Conservation (phyloP, 2,797 vertebrate species). For the Hephaestus fuliginosus region DNA sequence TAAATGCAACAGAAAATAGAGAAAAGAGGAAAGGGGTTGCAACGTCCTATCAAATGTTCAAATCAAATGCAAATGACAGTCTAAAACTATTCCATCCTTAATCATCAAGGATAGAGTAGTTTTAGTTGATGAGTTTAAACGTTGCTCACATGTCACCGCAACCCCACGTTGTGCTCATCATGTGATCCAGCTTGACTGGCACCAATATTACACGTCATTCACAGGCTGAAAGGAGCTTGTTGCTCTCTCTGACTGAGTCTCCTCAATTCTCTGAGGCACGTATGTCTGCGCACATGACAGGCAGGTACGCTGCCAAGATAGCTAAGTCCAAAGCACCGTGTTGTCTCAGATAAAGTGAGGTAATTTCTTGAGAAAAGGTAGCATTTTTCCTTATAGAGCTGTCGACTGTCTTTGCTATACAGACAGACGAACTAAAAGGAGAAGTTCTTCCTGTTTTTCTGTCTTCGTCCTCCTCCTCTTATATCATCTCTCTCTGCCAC, state of each 20-base stretch:
- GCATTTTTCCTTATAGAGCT: constrained; percentile 46
- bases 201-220: constrained; percentile 46
- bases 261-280: constrained; percentile 32
- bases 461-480: constrained; percentile 19
- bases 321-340: constrained; percentile 45
- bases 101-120: background rate
- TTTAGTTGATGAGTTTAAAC: background rate
- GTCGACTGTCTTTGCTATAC: constrained; percentile 26
- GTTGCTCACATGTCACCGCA: constrained; percentile 23
- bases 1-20: background rate
- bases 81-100: background rate
- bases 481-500: constrained; percentile 27
- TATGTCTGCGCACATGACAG: constrained; percentile 30
- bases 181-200: constrained; percentile 40
- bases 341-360: constrained; percentile 34
- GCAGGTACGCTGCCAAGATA: constrained; percentile 46
- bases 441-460: constrained; percentile 28
- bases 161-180: constrained; percentile 8
- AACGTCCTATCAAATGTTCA: background rate
- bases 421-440: constrained; percentile 35
- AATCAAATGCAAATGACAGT: constrained; percentile 18
- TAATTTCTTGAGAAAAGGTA: constrained; percentile 49
- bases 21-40: no score
- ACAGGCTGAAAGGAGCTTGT: constrained; percentile 25
- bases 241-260: constrained; percentile 38